Evolutionary conservation across 2,797 vertebrate species (phyloP), one percentile per base, ranked within the genome.

Genomic region (Loris lydekkerianus): DNA sequence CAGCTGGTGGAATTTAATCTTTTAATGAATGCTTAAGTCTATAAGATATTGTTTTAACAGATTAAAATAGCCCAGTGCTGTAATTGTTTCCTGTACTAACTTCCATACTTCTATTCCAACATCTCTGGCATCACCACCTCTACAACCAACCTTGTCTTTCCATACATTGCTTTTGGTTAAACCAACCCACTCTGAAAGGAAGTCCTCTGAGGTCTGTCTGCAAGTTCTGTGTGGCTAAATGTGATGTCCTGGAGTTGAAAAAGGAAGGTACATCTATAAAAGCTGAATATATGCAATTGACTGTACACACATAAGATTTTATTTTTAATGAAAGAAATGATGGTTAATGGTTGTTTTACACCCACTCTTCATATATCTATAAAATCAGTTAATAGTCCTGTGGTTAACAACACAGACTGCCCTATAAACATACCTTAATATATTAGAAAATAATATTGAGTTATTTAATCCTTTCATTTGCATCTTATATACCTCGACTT

Each of bases 291-390:
- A 34, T 58, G 27, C 5, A 70, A 87, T 18, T 21, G 43, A 17
- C 5, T 20, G 31, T 78, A 53, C 49, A 49, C 29, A 70, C 3
- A 21, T n/a, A 82, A 78, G 76, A 37, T n/a, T 53, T 94, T 82
- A 61, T 83, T 94, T 90, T 81, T 86, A 91, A 80, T 93, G 86
- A 80, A 91, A 94, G 53, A 56, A 94, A 72, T 70, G 78, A 78
- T 89, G 56, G 65, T 89, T 95, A 89, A 91, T 75, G 70, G 76
- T 86, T 80, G 49, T 92, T 96, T 95, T 94, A 89, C 25, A 75
- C 6, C 46, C 60, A 60, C 84, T 91, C 76, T 95, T 93, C 65
- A 94, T 76, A 85, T 76, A 92, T 34, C 53, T 81, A 63, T 84
- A 86, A 93, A 92, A 43, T 83, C 49, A 94, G 67, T 73, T 94